phyloP scores from a whole-genome alignment of 2,113 vertebrate genomes.

The Aythya baeri region DNA sequence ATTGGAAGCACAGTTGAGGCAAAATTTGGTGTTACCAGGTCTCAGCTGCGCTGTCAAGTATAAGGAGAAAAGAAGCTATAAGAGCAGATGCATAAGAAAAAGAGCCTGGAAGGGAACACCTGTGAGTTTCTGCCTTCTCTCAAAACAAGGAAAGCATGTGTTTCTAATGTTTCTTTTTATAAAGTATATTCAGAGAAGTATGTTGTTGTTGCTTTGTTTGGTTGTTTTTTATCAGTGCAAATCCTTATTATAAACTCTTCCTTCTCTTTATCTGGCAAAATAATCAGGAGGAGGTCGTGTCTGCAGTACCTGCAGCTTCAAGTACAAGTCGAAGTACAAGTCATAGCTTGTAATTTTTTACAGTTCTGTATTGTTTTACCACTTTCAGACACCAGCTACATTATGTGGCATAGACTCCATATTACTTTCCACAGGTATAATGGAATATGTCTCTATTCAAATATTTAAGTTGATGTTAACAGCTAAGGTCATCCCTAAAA shows the following conservation, averaged over 20 bases:
- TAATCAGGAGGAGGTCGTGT: neutral
- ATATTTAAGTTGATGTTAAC: neutral
- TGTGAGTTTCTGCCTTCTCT: neutral
- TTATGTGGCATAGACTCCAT: neutral
- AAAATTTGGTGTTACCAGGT: neutral
- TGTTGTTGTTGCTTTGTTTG: no score
- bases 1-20: neutral
- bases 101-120: neutral
- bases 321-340: neutral
- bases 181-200: neutral
- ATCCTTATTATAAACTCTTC: neutral
- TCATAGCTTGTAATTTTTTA: conserved; percentile 14
- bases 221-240: neutral
- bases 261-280: conserved; percentile 4
- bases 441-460: neutral
- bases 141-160: neutral
- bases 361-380: conserved; percentile 18
- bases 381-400: neutral
- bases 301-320: neutral
- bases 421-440: neutral
- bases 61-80: neutral
- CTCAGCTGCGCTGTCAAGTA: neutral
- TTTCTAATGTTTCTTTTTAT: neutral
- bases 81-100: neutral
- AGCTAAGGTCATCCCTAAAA: neutral